These are phyloP conservation scores for human (Homo sapiens) DNA, from an alignment of 2,113 vertebrate genomes.

Conservation along the genomic window DNA sequence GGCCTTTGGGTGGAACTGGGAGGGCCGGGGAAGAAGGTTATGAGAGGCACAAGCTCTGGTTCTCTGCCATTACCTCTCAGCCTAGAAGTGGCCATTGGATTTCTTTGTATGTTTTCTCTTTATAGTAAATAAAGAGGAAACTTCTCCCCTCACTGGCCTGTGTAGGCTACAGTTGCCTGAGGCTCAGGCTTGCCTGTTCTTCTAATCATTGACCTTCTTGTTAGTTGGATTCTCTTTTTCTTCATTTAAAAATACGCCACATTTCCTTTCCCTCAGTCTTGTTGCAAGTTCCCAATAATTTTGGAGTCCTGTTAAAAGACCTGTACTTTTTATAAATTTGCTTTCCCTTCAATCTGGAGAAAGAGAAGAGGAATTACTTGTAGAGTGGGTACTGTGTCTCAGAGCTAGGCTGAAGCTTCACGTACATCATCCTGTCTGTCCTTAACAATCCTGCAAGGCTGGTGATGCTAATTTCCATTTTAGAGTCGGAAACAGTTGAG, in stretches of 20 bases:
- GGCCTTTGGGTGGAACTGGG: background rate
- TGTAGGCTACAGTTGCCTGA: background rate
- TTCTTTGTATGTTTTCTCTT: background rate
- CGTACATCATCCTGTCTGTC: background rate
- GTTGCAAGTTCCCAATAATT: background rate
- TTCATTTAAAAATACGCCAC: background rate
- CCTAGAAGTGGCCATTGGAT: background rate
- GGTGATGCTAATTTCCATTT: background rate
- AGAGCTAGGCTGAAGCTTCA: too few species aligned
- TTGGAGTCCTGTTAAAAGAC: background rate
- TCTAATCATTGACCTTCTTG: background rate
- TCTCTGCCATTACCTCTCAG: background rate
- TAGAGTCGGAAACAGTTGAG: background rate
- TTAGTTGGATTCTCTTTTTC: background rate
- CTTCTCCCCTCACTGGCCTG: accelerated
- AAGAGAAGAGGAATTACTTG: background rate
- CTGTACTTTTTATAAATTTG: background rate
- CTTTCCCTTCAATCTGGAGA: background rate
- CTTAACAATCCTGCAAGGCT: too few species aligned
- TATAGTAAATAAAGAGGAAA: background rate
- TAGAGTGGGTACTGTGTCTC: background rate
- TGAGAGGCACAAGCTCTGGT: accelerated
- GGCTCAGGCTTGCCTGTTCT: background rate
- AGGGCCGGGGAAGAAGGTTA: background rate
- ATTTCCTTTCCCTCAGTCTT: background rate